A percentile compares a stretch with the other conserved stretches of the same genome.
Evolutionary conservation across 2,888 invertebrate species (phyloP).

Genomic region (Tanaodytes sp.): DNA sequence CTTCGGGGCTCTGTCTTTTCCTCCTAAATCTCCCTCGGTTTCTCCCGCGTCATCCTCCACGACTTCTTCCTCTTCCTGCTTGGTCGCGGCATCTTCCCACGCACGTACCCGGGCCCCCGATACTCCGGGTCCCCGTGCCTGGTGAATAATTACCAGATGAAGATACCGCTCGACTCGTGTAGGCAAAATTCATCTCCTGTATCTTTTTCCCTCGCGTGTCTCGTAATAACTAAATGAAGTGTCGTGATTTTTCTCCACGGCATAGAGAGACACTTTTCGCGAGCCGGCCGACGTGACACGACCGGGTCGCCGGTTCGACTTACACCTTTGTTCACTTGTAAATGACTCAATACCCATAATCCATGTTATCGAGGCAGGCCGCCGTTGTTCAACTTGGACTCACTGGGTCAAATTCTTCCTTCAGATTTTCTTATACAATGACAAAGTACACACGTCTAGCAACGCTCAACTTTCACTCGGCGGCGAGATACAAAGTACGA

Average conservation of each 20-base stretch:
- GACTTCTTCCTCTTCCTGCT: constrained; percentile 60
- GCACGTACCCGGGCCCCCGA: constrained; percentile 62
- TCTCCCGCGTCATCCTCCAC: constrained; percentile 45
- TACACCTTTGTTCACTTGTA: no score
- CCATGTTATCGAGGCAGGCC: no score
- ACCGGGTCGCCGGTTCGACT: no score
- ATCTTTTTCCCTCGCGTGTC: constrained; percentile 37
- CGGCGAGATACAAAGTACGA: no score
- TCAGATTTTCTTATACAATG: no score
- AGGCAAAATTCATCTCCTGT: constrained; percentile 56
- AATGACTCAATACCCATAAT: no score
- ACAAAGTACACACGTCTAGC: no score
- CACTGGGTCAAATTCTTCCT: no score
- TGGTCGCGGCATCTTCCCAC: constrained; percentile 64
- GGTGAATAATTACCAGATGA: constrained; percentile 68
- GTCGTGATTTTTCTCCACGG: background rate
- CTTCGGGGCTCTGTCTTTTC: constrained; percentile 56
- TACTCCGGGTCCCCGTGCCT: constrained; percentile 57
- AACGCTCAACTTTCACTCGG: no score
- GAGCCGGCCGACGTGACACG: no score
- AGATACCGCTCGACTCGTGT: constrained; percentile 65
- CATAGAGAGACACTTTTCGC: no score
- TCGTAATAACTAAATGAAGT: constrained; percentile 27
- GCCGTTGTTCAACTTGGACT: no score
- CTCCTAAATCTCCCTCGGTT: constrained; percentile 51